Base-by-base conservation (phyloP, 1,140 invertebrate genomes). In the Lepidostoma basale region DNA sequence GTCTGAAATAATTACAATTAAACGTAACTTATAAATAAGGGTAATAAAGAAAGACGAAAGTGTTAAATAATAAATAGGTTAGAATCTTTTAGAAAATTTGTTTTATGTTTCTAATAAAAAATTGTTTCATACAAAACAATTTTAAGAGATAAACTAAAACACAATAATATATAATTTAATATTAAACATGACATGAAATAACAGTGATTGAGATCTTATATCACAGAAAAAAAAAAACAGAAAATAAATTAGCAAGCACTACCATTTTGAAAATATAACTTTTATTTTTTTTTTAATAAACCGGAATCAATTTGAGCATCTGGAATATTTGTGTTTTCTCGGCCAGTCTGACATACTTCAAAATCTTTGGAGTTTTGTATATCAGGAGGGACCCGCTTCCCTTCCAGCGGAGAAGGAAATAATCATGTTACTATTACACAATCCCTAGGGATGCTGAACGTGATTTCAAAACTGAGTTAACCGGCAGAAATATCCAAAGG, bases 121-220 rank as follows among this genome's bases (percentile, higher is more conserved):
- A 30, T 47, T 49, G 54, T 47, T 52, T 22, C 30, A 16, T 40
- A 66, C 8, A 42, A 40, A 42, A 23, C 23, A 52, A 39, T 4
- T 52, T 66, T 66, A 66, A 56, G 23, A 56, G 58, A 25, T 66
- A 56, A 54, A 56, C 63, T 56, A 49, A 64, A n/a, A n/a, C n/a
- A 49, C 23, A 42, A 64, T 64, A 64, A 45, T 45, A 65, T 65
- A 65, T 52, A 16, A 58, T 28, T 66, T 40, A 18, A 42, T 76
- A 77, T 78, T 79, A 79, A 78, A 81, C 77, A 81, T 80, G 81
- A 80, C 75, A 78, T 22, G 76, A 79, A 76, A 78, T 80, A 81
- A 81, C 79, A 81, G 79, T 76, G 78, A 79, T 75, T 79, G 81
- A 82, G 81, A 82, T 82, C 81, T 81, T 82, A 82, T 81, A 82